Base-by-base conservation (phyloP, 2,888 invertebrate genomes). In the Oligia fasciuncula region DNA sequence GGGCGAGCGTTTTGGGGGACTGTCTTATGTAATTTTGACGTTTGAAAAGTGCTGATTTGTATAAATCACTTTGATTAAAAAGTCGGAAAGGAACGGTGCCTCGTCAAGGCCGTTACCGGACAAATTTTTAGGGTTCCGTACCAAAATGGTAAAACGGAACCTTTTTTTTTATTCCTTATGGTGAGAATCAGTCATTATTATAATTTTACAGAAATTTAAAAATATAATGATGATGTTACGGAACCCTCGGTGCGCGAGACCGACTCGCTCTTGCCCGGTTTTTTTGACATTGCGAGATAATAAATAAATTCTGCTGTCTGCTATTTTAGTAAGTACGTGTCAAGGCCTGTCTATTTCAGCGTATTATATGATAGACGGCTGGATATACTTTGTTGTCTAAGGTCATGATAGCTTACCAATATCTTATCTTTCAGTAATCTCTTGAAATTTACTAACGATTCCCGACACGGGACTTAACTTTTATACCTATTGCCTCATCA, bases 351-450 rank as follows among this genome's bases (percentile, higher is more conserved):
- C 14, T 67, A 17, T 57, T 63, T 71, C 17, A 23, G 54, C 2
- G 0, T 40, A 13, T 76, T 51, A 74, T 66, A 70, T 71, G 62
- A 54, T 54, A 62, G 11, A 71, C 40, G 4, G 51, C 60, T 19
- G 67, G 2, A 43, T 46, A n/a, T 65, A 49, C 14, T 49, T 79
- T 68, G 60, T 60, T 77, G 29, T 54, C 17, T 43, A 63, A 76
- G 76, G 62, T 81, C 70, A 76, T 29, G 66, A 76, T 19, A 66
- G 60, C 51, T 46, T 76, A 76, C 62, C 29, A 13, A 62, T 51
- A 46, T 29, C 62, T 63, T 71, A 81, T 81, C 81, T 43, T 62
- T 40, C 35, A 49, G 17, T 54, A 70, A 60, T 62, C 14, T 62
- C 70, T 71, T 67, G 66, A 81, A 60, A 66, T 66, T 60, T 11